Percentiles rank a stretch among this genome's conserved stretches.
phyloP scores from a whole-genome alignment of 2,888 invertebrate genomes.

The Metalampra italica region DNA sequence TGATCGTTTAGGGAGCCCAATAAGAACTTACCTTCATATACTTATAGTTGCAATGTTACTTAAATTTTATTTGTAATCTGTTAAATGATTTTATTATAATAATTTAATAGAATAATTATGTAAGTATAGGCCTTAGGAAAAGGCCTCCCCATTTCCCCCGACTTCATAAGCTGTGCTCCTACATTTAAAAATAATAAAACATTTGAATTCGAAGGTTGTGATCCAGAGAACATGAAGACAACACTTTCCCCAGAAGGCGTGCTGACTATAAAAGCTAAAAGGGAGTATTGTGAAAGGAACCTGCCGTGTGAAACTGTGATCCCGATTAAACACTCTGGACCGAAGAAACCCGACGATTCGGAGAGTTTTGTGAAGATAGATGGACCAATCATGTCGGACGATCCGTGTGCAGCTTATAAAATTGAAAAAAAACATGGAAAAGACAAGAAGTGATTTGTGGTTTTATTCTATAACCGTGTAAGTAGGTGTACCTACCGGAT shows the following conservation, averaged over 20 bases:
- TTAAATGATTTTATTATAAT: too few relatives aligned
- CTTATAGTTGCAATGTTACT: too few relatives aligned
- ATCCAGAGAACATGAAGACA: slow-evolving; percentile 39
- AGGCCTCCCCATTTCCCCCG: too few relatives aligned
- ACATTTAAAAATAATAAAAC: too few relatives aligned
- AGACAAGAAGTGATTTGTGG: not conserved
- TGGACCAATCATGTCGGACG: not conserved
- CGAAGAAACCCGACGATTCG: not conserved
- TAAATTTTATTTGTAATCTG: too few relatives aligned
- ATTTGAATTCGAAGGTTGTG: slow-evolving; percentile 34
- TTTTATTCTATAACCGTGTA: not conserved
- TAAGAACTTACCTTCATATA: too few relatives aligned
- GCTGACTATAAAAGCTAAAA: slow-evolving; percentile 48
- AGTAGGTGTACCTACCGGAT: too few relatives aligned
- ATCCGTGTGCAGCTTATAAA: not conserved
- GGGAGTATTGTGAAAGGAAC: slow-evolving; percentile 30
- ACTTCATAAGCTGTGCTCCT: too few relatives aligned
- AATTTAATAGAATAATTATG: too few relatives aligned
- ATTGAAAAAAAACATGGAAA: too few relatives aligned
- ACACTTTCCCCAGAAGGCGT: slow-evolving; percentile 45
- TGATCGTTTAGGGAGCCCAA: too few relatives aligned
- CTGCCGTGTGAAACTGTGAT: slow-evolving; percentile 38
- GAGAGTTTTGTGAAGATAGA: not conserved
- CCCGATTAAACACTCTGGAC: slow-evolving; percentile 25
- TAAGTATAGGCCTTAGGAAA: too few relatives aligned